Evolutionary conservation across 2,888 invertebrate species (phyloP).

Genomic region (Fragum fragum): DNA sequence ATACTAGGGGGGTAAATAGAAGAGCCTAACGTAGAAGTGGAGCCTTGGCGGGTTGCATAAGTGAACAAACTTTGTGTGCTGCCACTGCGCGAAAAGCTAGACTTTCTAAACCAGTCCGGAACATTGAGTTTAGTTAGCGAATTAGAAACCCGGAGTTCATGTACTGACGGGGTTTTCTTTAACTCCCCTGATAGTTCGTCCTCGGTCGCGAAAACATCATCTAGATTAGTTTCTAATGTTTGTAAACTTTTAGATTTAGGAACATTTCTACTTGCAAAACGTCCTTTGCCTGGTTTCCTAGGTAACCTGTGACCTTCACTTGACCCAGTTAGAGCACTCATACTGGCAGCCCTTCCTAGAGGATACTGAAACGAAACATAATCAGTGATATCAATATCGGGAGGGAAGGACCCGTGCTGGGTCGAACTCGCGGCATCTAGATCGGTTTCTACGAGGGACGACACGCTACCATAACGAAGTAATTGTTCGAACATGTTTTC

Average conservation of each 20-base stretch:
- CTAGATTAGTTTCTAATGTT: slow-evolving; percentile 80
- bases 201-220: slow-evolving; percentile 74
- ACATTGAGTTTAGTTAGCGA: slow-evolving; percentile 97
- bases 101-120: slow-evolving; percentile 96
- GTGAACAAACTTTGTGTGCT: slow-evolving; percentile 78
- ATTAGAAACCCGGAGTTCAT: slow-evolving; percentile 96
- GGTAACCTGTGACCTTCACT: slow-evolving; percentile 63
- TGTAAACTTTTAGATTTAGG: slow-evolving; percentile 83
- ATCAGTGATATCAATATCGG: slow-evolving; percentile 79
- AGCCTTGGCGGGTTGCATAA: slow-evolving; percentile 74
- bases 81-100: slow-evolving; percentile 81
- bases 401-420: slow-evolving; percentile 63
- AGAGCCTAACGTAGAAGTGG: slow-evolving; percentile 79
- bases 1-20: slow-evolving; percentile 74
- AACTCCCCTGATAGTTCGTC: slow-evolving; percentile 68
- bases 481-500: slow-evolving; percentile 78
- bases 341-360: slow-evolving; percentile 79
- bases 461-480: slow-evolving; percentile 73
- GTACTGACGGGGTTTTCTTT: slow-evolving; percentile 94
- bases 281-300: slow-evolving; percentile 75
- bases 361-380: slow-evolving; percentile 80
- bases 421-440: slow-evolving; percentile 76
- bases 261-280: slow-evolving; percentile 79
- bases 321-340: slow-evolving; percentile 78
- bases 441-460: slow-evolving; percentile 80